Conservation (phyloP, 1,140 invertebrate genomes). For the Trachymyrmex cornetzi region DNA sequence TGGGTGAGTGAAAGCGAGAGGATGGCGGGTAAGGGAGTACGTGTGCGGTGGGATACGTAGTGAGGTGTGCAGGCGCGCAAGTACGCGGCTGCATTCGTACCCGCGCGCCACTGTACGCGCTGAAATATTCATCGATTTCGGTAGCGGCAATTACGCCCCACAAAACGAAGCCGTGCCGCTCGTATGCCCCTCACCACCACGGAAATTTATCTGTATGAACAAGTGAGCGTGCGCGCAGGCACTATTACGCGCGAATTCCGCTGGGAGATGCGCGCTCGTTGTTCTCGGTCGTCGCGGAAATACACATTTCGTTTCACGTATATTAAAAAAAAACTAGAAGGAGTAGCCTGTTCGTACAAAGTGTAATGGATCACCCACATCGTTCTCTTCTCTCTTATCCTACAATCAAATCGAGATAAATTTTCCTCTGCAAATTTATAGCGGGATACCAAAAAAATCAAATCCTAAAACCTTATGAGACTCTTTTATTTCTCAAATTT, state of each 20-base stretch:
- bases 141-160: conserved; percentile 69
- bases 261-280: conserved; percentile 53
- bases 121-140: conserved; percentile 82
- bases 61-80: conserved; percentile 66
- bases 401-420: conserved; percentile 2
- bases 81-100: conserved; percentile 47
- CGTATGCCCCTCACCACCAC: conserved; percentile 60
- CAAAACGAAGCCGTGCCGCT: conserved; percentile 71
- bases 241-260: conserved; percentile 46
- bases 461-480: not conserved
- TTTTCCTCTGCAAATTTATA: not conserved
- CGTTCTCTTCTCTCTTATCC: not conserved
- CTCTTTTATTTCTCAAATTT: not conserved
- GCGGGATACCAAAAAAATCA: not conserved
- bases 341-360: not conserved
- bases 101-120: conserved; percentile 47
- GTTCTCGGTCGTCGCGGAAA: conserved; percentile 39
- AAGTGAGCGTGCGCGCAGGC: conserved; percentile 45
- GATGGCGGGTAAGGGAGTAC: not conserved
- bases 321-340: conserved; percentile 15
- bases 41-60: conserved; percentile 57
- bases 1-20: conserved; percentile 48
- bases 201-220: conserved; percentile 73
- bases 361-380: conserved; percentile 8
- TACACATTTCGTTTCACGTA: conserved; percentile 4